Base-by-base conservation (phyloP, 2,888 invertebrate species). In the Epinotia bilunana region DNA sequence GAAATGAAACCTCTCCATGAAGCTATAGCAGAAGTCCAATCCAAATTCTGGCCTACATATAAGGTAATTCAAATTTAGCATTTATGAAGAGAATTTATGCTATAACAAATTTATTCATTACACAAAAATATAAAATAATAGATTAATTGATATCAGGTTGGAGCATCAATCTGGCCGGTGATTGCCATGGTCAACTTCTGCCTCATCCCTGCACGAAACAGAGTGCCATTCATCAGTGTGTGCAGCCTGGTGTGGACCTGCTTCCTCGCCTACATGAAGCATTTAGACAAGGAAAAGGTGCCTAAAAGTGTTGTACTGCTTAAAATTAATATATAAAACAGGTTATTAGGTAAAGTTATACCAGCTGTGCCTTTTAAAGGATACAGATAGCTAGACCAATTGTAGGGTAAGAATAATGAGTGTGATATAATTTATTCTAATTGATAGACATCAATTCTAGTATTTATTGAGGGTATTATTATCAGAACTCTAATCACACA, bases 221-320 rank as follows among this genome's bases (percentile, higher is more conserved):
- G 97, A 78, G 97, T 97, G 6, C 95, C 96, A 39, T 97, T 97
- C 83, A 97, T 97, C 33, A 97, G 97, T 83, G 86, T 95, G 49
- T 97, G 97, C 86, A 97, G 97, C 86, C 94, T 97, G 69, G 87
- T 97, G 78, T 97, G 97, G 97, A 97, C 97, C 5, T 96, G 96
- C 80, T 97, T 97, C 85, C 91, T 97, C 73, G 97, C 97, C 0
- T 97, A 97, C 81, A 97, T 97, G 97, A 97, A 97, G 88, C 95
- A 97, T 79, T 82, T 91, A 76, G 93, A 94, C 72, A 90, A 90
- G 81, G 90, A 91, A 78, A 79, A 87, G 67, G 80, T 91, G 18
- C 74, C 83, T 72, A 77, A 75, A 68, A 86, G 82, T 80, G n/a
- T 80, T 71, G 79, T 77, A 72, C 72, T 88, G 39, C 57, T 88